Percentiles rank a stretch among this genome's conserved stretches.
Evolutionary conservation across 2,113 vertebrate species (phyloP).

Genomic region (Pipa parva): DNA sequence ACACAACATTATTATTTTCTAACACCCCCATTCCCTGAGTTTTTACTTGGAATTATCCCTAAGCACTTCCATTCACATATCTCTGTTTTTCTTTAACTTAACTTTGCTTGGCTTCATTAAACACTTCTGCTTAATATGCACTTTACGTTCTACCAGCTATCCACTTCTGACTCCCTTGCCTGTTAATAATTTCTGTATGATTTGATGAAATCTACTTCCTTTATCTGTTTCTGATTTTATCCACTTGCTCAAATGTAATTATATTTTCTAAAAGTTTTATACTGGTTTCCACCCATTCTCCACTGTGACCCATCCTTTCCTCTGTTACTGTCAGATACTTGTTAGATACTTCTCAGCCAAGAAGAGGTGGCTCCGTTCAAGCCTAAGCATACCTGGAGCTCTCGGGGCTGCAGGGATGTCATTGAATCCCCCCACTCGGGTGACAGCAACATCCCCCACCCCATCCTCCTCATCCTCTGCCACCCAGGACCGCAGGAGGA

Average conservation of each 20-base stretch:
- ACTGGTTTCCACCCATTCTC: background rate
- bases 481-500: slow-evolving; percentile 41
- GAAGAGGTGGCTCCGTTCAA: background rate
- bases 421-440: slow-evolving; percentile 30
- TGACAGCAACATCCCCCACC: slow-evolving; percentile 13
- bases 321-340: background rate
- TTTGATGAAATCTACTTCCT: no score
- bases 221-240: no score
- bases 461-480: slow-evolving; percentile 3
- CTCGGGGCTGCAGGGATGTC: slow-evolving; percentile 35
- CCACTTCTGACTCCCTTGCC: no score
- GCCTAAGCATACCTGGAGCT: slow-evolving; percentile 16
- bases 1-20: no score
- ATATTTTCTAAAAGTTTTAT: no score
- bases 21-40: no score
- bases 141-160: no score
- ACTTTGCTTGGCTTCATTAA: background rate
- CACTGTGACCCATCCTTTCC: background rate
- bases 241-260: no score
- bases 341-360: background rate
- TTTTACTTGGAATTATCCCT: no score
- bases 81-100: no score
- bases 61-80: no score
- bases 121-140: background rate
- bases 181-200: no score